phyloP scores from a whole-genome alignment of 2,113 vertebrate species.

The Oreochromis aureus region DNA sequence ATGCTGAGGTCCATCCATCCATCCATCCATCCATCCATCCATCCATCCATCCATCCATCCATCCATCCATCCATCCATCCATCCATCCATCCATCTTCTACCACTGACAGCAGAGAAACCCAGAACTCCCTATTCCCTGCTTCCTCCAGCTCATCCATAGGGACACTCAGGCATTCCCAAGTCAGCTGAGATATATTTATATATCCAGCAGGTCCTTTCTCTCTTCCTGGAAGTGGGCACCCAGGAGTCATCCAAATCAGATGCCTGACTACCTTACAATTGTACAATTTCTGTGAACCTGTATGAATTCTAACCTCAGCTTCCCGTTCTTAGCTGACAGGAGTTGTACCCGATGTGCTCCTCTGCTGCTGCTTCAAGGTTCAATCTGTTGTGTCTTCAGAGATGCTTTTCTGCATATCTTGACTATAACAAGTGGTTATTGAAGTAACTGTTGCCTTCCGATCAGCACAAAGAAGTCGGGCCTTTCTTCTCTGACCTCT shows the following conservation, averaged over 20 bases:
- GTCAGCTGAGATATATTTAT: neutral
- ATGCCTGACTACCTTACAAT: accelerated
- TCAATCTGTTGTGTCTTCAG: neutral
- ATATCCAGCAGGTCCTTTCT: neutral
- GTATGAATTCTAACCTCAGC: neutral
- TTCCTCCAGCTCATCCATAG: too few relatives aligned
- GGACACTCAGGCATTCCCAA: neutral
- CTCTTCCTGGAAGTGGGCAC: neutral
- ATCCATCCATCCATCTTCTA: neutral
- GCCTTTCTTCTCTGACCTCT: neutral
- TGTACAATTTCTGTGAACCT: neutral
- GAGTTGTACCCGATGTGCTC: neutral
- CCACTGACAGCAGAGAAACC: neutral
- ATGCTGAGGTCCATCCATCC: neutral
- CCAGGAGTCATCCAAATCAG: neutral
- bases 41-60: too few relatives aligned
- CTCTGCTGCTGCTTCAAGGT: neutral
- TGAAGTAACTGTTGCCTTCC: neutral
- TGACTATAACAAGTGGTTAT: neutral
- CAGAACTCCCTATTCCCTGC: neutral
- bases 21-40: neutral
- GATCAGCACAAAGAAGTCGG: neutral
- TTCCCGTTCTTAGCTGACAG: neutral
- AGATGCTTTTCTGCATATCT: neutral
- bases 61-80: too few relatives aligned